Percentiles rank a stretch among this genome's conserved stretches.
phyloP scores from a whole-genome alignment of 2,888 invertebrate species.

The Junonia oenone region DNA sequence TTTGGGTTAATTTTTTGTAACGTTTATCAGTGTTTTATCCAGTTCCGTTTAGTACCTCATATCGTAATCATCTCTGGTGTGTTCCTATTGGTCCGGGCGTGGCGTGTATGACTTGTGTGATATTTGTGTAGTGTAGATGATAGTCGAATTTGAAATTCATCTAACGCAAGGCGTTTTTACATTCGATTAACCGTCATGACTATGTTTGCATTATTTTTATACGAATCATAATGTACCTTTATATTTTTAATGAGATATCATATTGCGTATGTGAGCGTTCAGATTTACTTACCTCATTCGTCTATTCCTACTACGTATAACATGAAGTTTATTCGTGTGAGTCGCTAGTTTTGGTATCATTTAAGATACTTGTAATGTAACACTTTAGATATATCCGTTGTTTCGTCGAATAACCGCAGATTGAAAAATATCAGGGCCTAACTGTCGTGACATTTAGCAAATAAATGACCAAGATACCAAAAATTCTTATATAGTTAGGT shows the following conservation, averaged over 20 bases:
- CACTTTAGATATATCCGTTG: conserved; percentile 32
- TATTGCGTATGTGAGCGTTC: conserved; percentile 36
- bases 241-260: conserved; percentile 15
- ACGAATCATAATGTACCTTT: conserved; percentile 19
- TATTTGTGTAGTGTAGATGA: conserved; percentile 38
- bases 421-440: conserved; percentile 49
- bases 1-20: conserved; percentile 2
- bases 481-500: conserved; percentile 51
- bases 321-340: conserved; percentile 48
- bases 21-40: conserved; percentile 10
- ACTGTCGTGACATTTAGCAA: conserved; percentile 52
- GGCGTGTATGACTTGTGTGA: conserved; percentile 21
- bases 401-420: conserved; percentile 24
- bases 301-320: conserved; percentile 56
- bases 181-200: conserved; percentile 39
- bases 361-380: conserved; percentile 42
- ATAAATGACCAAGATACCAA: conserved; percentile 63
- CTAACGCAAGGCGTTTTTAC: conserved; percentile 55
- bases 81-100: conserved; percentile 18
- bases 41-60: conserved; percentile 11
- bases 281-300: conserved; percentile 57
- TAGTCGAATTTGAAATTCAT: conserved; percentile 56
- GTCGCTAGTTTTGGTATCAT: conserved; percentile 53
- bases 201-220: conserved; percentile 28
- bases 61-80: not conserved